Evolutionary conservation across 2,797 vertebrate species (phyloP), one percentile per base, ranked within the genome.

Genomic region (Galago senegalensis): DNA sequence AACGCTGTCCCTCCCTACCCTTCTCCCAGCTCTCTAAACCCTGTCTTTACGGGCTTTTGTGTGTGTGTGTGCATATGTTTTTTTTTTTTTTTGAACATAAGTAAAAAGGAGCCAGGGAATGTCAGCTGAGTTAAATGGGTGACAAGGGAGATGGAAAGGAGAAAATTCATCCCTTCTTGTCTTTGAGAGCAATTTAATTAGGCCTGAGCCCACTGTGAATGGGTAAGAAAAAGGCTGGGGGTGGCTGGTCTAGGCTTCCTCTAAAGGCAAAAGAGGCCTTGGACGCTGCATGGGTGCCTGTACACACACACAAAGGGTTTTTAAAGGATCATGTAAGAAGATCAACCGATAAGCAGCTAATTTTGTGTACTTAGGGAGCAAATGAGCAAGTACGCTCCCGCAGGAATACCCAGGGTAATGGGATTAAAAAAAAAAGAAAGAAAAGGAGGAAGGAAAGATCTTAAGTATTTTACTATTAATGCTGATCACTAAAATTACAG

Each of bases 301-400:
- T 98, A 98, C 98, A 98, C 97, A 97, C 97, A 98, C 98, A 98
- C 98, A 99, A 98, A 99, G 98, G 99, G 99, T 99, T 99, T 99
- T 99, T 99, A 99, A 99, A 99, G 99, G 99, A 99, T 99, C 99
- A 99, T 99, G 99, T 99, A 99, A 98, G 97, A 99, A 99, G 99
- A 99, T 99, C 99, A 99, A 99, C 99, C 98, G 99, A 99, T 99
- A 99, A 99, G 99, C 99, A 99, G 99, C 99, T 99, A 99, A 99
- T 99, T 99, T 99, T 99, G 99, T 99, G 99, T 99, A 99, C 99
- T 99, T 99, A 99, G 99, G 99, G 99, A 99, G 99, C 98, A 99
- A 99, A 99, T 97, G 99, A 99, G 99, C 90, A 96, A 70, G 40
- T 20, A 23, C 65, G 80, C 96, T 98, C 99, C 98, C 99, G 73